These are phyloP conservation scores for Geotrypetes seraphini DNA, from an alignment of 2,797 vertebrate genomes.

Conservation along the genomic window DNA sequence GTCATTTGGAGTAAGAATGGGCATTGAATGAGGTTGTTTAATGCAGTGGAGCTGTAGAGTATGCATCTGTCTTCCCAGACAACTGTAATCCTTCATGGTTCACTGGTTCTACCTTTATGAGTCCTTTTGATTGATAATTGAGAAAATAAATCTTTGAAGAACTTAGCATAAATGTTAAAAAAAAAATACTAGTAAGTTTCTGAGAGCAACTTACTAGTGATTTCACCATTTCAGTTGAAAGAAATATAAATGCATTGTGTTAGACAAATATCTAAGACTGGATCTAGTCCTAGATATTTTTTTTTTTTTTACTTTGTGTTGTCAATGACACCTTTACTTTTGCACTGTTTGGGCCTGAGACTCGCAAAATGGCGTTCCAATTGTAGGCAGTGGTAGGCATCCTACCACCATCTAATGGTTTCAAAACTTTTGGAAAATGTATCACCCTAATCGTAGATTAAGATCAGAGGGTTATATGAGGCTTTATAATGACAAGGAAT, in stretches of 20 bases:
- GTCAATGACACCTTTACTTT: conserved; percentile 20
- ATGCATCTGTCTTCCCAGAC: conserved; percentile 27
- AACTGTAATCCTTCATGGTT: conserved; percentile 36
- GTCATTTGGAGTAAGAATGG: conserved; percentile 7
- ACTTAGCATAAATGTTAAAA: conserved; percentile 29
- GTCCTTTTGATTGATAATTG: conserved; percentile 48
- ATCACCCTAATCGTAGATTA: too few species aligned
- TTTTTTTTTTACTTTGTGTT: conserved; percentile 22
- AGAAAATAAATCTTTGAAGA: conserved; percentile 49
- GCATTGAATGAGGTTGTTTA: not conserved
- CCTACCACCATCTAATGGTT: too few species aligned
- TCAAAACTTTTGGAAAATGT: too few species aligned
- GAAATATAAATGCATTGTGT: conserved; percentile 27
- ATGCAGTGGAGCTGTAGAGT: conserved; percentile 3
- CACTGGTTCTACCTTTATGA: conserved; percentile 31
- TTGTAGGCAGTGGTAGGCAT: too few species aligned
- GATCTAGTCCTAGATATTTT: conserved; percentile 21
- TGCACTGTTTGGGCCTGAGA: conserved; percentile 26
- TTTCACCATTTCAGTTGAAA: conserved; percentile 27
- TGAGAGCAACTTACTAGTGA: conserved; percentile 13
- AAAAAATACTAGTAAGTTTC: conserved; percentile 28
- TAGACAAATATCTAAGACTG: conserved; percentile 15
- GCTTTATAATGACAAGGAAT: too few species aligned
- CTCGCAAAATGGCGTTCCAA: too few species aligned
- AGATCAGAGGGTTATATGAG: too few species aligned